Evolutionary conservation across 1,140 invertebrate species (phyloP).

Genomic region (Drosophila novamexicana): DNA sequence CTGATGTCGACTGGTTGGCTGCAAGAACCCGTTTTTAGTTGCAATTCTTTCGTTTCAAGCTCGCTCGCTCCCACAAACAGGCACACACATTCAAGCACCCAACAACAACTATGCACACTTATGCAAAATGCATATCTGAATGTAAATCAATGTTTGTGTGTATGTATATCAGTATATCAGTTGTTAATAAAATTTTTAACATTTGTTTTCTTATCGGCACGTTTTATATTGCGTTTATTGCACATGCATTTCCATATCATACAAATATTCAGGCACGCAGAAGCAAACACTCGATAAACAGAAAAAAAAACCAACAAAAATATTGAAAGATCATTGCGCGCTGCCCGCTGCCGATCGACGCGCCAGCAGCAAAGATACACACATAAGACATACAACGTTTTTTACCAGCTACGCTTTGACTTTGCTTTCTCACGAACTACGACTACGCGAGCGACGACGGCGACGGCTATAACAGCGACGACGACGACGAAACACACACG

Average conservation of each 20-base stretch:
- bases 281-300: slow-evolving; percentile 20
- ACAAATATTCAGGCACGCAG: slow-evolving; percentile 22
- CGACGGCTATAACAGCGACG: slow-evolving; percentile 13
- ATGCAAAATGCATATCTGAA: slow-evolving; percentile 5
- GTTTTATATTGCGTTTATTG: slow-evolving; percentile 19
- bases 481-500: slow-evolving; percentile 28
- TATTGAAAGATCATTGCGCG: slow-evolving; percentile 53
- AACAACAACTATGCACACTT: slow-evolving; percentile 15
- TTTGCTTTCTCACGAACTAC: slow-evolving; percentile 41
- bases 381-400: slow-evolving; percentile 39
- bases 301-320: slow-evolving; percentile 54
- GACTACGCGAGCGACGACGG: slow-evolving; percentile 27
- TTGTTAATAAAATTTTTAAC: slow-evolving; percentile 12
- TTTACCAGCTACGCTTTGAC: slow-evolving; percentile 43
- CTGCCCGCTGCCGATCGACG: slow-evolving; percentile 31
- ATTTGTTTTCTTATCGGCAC: slow-evolving; percentile 28
- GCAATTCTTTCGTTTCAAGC: slow-evolving; percentile 63
- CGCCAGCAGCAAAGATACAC: slow-evolving; percentile 10
- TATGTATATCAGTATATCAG: not conserved
- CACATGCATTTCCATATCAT: slow-evolving; percentile 27
- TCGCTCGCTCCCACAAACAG: slow-evolving; percentile 29
- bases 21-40: slow-evolving; percentile 73
- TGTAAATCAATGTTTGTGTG: not conserved
- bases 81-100: slow-evolving; percentile 26
- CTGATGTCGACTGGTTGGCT: slow-evolving; percentile 60